A percentile compares a stretch with the other conserved stretches of the same genome.
These are phyloP conservation scores for Drosophila pallidifrons DNA, from an alignment of 1,140 invertebrate genomes.

Conservation along the genomic window DNA sequence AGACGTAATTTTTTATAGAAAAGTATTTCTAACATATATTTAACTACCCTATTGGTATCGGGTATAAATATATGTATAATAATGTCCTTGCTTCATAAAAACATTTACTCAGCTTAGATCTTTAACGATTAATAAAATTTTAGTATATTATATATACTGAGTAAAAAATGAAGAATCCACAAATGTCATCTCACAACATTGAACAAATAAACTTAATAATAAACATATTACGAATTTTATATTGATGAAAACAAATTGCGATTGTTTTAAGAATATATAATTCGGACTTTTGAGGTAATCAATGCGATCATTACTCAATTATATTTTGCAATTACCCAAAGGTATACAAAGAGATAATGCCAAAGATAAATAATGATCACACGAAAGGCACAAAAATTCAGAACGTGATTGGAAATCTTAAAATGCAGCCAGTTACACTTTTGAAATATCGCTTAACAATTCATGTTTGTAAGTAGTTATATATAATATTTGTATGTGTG, in stretches of 20 bases:
- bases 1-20: no score
- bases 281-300: background rate
- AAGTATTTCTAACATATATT: no score
- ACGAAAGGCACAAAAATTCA: conserved; percentile 10
- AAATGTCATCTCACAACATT: no score
- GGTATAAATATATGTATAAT: no score
- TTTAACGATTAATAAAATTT: no score
- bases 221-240: background rate
- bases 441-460: conserved; percentile 41
- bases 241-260: background rate
- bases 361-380: conserved; percentile 22
- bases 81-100: no score
- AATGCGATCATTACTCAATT: conserved; percentile 6
- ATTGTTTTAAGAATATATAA: background rate
- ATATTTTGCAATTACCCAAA: conserved; percentile 2
- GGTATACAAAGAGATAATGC: conserved; percentile 15
- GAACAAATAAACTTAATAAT: no score
- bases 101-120: no score
- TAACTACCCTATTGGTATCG: no score
- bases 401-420: conserved; percentile 57
- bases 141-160: no score
- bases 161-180: no score
- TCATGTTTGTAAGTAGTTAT: conserved; percentile 16
- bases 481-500: background rate
- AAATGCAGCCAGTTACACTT: conserved; percentile 15